Base-by-base conservation (phyloP, 2,797 vertebrate species). In the Microhierax caerulescens region DNA sequence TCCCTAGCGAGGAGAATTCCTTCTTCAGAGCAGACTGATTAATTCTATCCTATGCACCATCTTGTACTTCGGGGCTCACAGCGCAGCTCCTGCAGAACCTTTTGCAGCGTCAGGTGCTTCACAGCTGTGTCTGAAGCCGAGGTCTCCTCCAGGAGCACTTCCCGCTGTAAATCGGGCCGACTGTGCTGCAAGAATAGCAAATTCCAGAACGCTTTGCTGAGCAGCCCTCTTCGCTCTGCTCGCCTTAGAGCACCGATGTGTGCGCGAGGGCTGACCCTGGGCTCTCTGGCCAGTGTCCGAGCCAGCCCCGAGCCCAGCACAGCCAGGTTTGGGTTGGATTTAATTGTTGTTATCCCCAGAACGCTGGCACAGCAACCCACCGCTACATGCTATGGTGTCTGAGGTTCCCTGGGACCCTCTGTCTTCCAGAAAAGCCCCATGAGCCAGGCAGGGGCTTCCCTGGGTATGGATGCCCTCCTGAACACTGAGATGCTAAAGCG, bases 91-190 rank as follows among this genome's bases (percentile, higher is more conserved):
- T 72, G 48, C 32, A 24, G 41, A n/a, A 65, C 61, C 50, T 83
- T 20, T 39, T 32, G 47, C 63, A 81, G 82, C 2, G 6, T 2
- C 0, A 0, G 32, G 21, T 1, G 2, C 82, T 73, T 65, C 69
- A 39, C 37, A 61, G 24, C 7, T 4, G 6, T 2, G 2, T 22
- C 54, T 81, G 70, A 75, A 73, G 79, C 18, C 0, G 0, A 47
- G 50, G 59, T 45, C 47, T 74, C 54, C 67, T 78, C 34, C 54
- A 61, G 85, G 67, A 76, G 69, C n/a, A 11, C 37, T n/a, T 95
- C 47, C 1, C 0, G 1, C 4, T 43, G 7, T 27, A 47, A 57
- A 45, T 1, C 0, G 1, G 53, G 32, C 14, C 73, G 67, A n/a
- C 13, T 22, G 56, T 70, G 36, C 50, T 0, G 1, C 68, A 76